A percentile compares a stretch with the other conserved stretches of the same genome.
These are phyloP conservation scores for Pelodiscus sinensis DNA, from an alignment of 2,113 vertebrate species.

Conservation along the genomic window DNA sequence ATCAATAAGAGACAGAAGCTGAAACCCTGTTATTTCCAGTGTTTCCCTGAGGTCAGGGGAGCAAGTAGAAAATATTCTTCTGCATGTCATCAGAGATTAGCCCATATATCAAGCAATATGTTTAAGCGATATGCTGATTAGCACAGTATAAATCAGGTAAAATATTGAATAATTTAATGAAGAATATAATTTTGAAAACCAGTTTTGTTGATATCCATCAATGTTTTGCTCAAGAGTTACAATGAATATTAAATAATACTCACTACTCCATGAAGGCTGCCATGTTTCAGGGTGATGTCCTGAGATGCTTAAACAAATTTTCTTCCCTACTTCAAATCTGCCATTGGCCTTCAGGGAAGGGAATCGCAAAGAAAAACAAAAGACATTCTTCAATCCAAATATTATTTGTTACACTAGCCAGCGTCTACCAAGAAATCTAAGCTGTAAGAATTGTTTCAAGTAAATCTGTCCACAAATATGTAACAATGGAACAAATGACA, in stretches of 20 bases:
- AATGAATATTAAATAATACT: constrained; percentile 71
- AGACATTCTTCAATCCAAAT: not conserved
- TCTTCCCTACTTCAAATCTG: constrained; percentile 98
- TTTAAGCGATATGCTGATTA: not conserved
- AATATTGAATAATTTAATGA: not conserved
- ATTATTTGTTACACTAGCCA: not conserved
- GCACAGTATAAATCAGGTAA: not conserved
- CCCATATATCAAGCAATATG: not conserved
- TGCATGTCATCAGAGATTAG: not conserved
- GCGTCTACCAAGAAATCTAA: not conserved
- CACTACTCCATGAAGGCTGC: constrained; percentile 99
- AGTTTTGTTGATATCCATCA: not conserved
- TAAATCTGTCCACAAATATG: not conserved
- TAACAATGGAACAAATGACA: not conserved
- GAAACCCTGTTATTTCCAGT: not conserved
- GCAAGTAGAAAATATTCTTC: not conserved
- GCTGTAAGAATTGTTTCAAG: not conserved
- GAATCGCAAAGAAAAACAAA: constrained; percentile 3
- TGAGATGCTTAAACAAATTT: constrained; percentile 98
- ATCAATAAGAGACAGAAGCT: not conserved
- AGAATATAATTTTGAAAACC: not conserved
- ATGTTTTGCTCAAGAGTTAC: not conserved
- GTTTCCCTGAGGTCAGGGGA: not conserved
- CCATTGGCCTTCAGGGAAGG: constrained; percentile 89
- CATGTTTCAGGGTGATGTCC: constrained; percentile 99